Evolutionary conservation across 2,797 vertebrate species (phyloP).

Genomic region (Xiphorhynchus erythropygius): DNA sequence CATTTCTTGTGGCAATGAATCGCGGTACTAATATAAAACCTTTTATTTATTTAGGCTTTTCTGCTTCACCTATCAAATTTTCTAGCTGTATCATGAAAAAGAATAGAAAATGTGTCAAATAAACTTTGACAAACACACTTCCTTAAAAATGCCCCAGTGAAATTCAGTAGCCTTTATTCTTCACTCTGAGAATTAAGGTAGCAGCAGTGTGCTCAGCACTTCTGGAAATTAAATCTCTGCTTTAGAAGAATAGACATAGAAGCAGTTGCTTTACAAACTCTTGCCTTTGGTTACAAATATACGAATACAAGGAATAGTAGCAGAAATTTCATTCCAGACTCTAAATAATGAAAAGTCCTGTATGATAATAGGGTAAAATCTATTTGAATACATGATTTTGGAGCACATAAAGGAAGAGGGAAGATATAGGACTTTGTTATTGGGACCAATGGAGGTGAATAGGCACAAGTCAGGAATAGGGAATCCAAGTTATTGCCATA

Average conservation of each 20-base stretch:
- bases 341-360: background rate
- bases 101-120: background rate
- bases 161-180: background rate
- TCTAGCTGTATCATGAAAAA: background rate
- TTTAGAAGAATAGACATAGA: background rate
- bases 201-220: background rate
- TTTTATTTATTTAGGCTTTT: background rate
- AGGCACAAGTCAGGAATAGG: background rate
- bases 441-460: background rate
- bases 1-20: background rate
- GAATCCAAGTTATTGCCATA: background rate
- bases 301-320: background rate
- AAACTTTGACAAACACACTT: background rate
- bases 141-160: background rate
- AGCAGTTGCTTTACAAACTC: background rate
- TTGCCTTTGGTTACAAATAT: background rate
- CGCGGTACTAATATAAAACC: background rate
- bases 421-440: background rate
- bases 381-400: background rate
- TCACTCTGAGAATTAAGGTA: background rate
- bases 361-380: background rate
- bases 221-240: background rate
- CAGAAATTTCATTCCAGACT: background rate
- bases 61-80: background rate
- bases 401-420: background rate